A percentile compares a stretch with the other conserved stretches of the same genome.
Conservation (phyloP, 2,797 vertebrate species). For the Thamnophis elegans region DNA sequence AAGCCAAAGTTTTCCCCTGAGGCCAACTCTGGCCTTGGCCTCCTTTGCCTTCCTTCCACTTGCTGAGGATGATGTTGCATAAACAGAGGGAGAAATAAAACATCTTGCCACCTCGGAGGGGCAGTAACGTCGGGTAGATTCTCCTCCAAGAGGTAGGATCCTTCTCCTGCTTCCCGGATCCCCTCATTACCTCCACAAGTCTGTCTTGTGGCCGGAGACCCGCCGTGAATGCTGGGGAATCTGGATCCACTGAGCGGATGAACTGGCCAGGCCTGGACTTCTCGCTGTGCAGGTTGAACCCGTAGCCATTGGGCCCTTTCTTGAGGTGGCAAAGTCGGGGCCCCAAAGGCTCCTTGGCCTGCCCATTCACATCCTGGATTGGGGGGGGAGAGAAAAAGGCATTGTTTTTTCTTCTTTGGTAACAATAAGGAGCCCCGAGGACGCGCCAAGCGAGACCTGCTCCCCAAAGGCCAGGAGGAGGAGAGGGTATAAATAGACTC, state of each 20-base stretch:
- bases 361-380: constrained; percentile 66
- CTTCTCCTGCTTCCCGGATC: background rate
- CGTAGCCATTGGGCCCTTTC: constrained; percentile 83
- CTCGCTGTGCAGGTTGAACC: constrained; percentile 93
- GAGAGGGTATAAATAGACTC: constrained; percentile 53
- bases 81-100: too few relatives aligned
- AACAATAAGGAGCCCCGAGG: background rate
- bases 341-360: constrained; percentile 68
- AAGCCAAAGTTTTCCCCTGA: background rate
- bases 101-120: background rate
- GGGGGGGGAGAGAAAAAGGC: background rate
- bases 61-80: background rate
- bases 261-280: constrained; percentile 86
- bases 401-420: background rate
- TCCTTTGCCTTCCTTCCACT: background rate
- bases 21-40: too few relatives aligned
- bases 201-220: constrained; percentile 85
- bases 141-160: background rate
- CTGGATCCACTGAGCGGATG: constrained; percentile 86
- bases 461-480: constrained; percentile 11
- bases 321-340: constrained; percentile 87
- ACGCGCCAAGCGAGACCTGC: constrained; percentile 28
- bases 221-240: constrained; percentile 80
- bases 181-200: constrained; percentile 80
- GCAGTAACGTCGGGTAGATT: background rate